Evolutionary conservation across 2,797 vertebrate species (phyloP).

Genomic region (Lepus townsendii): DNA sequence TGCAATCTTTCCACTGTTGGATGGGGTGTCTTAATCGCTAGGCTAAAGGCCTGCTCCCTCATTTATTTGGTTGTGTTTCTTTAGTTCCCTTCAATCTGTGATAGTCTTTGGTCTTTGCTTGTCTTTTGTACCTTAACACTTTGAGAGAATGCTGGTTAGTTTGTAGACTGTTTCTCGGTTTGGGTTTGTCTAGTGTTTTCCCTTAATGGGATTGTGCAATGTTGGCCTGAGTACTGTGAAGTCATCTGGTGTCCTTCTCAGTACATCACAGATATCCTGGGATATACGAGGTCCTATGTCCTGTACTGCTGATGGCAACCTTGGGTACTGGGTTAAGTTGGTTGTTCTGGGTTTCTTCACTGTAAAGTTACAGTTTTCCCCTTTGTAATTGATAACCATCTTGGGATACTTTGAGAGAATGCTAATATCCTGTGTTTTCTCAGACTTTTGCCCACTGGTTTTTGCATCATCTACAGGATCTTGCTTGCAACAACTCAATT

Average conservation of each 20-base stretch:
- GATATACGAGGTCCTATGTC: neutral
- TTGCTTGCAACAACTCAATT: neutral
- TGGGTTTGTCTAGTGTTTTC: neutral
- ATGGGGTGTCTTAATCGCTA: no score
- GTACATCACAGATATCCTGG: neutral
- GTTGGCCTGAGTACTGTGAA: neutral
- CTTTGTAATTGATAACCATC: conserved; percentile 6
- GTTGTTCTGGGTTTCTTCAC: conserved; percentile 13
- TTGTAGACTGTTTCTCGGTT: neutral
- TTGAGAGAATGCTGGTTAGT: conserved; percentile 37
- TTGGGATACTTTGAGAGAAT: neutral
- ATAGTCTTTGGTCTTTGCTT: conserved; percentile 18
- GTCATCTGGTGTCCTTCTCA: neutral
- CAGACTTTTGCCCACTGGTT: neutral
- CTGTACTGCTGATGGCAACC: neutral
- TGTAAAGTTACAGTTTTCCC: conserved; percentile 1
- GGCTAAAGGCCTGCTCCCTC: neutral
- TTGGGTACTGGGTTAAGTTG: neutral
- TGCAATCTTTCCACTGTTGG: no score
- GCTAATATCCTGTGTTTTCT: neutral
- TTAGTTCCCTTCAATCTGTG: neutral
- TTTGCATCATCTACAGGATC: neutral
- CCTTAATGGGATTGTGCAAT: neutral
- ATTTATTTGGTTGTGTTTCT: conserved; percentile 4
- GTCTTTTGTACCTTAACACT: conserved; percentile 1